A percentile compares a stretch with the other conserved stretches of the same genome.
phyloP scores from a whole-genome alignment of 2,797 vertebrate genomes.

The Mus minutoides region DNA sequence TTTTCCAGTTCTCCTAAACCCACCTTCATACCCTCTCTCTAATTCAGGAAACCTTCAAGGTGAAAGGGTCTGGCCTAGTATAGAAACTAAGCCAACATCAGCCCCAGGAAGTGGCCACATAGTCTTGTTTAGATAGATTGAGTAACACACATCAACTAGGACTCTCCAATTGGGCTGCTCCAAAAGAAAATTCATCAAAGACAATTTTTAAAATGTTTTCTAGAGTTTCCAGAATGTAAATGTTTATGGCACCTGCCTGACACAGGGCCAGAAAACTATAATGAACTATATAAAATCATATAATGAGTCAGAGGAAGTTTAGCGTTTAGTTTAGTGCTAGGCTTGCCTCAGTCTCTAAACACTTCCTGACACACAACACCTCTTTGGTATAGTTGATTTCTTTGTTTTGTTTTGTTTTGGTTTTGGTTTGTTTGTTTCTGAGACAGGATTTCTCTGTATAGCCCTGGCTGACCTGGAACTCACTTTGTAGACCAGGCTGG shows the following conservation, averaged over 20 bases:
- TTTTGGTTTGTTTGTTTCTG: too few relatives aligned
- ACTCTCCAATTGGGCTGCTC: background rate
- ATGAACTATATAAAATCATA: background rate
- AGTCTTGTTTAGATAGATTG: background rate
- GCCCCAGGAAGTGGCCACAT: background rate
- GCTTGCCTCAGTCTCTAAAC: background rate
- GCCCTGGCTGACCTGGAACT: too few relatives aligned
- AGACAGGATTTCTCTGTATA: too few relatives aligned
- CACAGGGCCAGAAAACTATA: background rate
- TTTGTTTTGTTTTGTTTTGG: too few relatives aligned
- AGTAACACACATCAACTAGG: background rate
- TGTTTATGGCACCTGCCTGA: background rate
- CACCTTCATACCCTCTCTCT: background rate
- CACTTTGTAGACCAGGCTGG: too few relatives aligned
- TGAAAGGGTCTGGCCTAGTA: background rate
- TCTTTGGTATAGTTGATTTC: background rate
- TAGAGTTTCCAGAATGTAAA: background rate
- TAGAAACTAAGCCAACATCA: background rate
- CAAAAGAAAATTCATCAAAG: slow-evolving; percentile 20
- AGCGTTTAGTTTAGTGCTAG: background rate
- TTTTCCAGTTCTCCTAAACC: background rate
- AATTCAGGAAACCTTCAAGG: background rate
- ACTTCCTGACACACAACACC: accelerated
- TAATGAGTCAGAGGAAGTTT: background rate
- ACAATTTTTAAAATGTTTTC: background rate